Percentiles rank a stretch among this genome's conserved stretches.
phyloP scores from a whole-genome alignment of 2,888 invertebrate species.

The Euplexia lucipara region DNA sequence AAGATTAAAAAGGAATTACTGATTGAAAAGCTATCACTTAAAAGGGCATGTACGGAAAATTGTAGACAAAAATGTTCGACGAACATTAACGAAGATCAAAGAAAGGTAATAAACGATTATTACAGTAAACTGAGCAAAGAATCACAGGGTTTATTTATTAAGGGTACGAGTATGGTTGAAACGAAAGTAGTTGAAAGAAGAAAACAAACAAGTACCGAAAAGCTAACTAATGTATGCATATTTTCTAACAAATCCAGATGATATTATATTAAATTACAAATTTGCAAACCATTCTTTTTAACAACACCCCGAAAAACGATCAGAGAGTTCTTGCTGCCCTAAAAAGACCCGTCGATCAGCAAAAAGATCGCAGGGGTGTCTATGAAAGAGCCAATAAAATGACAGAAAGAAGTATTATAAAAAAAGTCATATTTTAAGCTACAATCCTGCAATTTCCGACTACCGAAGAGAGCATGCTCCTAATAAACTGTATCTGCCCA shows the following conservation, averaged over 20 bases:
- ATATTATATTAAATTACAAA: not conserved
- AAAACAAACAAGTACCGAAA: not conserved
- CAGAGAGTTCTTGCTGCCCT: conserved; percentile 1
- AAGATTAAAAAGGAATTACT: conserved; percentile 2
- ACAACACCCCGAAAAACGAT: not conserved
- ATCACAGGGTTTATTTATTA: not conserved
- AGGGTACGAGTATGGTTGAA: not conserved
- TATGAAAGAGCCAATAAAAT: conserved; percentile 1
- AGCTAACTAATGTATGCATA: not conserved
- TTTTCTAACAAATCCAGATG: not conserved
- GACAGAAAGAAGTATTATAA: not conserved
- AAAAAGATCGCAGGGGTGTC: not conserved
- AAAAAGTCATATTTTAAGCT: not conserved
- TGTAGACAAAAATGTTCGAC: conserved; percentile 2
- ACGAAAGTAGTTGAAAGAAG: not conserved
- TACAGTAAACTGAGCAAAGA: not conserved
- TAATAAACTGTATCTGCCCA: conserved; percentile 1
- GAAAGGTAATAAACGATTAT: conserved; percentile 1
- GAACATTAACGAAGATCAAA: not conserved
- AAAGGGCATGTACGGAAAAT: not conserved
- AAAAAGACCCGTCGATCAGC: not conserved
- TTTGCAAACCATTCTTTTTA: not conserved
- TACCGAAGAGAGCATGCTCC: conserved; percentile 2
- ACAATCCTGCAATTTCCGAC: not conserved
- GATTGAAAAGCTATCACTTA: not conserved